phyloP scores from a whole-genome alignment of 2,888 invertebrate species.

The Heliconius aoede region DNA sequence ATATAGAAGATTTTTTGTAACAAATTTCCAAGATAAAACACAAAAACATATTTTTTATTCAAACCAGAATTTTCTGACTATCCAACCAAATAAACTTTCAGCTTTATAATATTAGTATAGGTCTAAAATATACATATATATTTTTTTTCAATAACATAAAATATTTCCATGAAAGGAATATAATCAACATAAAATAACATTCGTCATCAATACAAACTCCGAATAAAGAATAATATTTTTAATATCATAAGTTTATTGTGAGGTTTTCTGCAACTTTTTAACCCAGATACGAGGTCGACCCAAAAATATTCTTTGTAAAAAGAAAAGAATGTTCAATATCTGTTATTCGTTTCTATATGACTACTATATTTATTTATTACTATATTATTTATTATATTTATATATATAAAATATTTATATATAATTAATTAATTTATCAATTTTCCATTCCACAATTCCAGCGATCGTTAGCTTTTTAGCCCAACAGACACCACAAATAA shows the following conservation, averaged over 20 bases:
- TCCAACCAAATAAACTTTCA: neutral
- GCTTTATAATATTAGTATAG: too few species aligned
- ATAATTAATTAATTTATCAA: too few species aligned
- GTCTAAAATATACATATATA: neutral
- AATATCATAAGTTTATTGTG: slow-evolving; percentile 16
- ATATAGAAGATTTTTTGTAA: too few species aligned
- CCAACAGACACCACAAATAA: too few species aligned
- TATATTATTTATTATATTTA: too few species aligned
- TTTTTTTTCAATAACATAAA: neutral
- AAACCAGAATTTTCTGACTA: too few species aligned
- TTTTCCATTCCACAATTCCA: too few species aligned
- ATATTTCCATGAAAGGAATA: neutral
- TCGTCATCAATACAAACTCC: neutral
- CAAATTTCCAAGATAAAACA: too few species aligned
- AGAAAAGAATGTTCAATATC: slow-evolving; percentile 14
- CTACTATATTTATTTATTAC: neutral
- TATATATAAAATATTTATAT: too few species aligned
- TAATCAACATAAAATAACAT: slow-evolving; percentile 8
- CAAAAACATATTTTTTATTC: too few species aligned
- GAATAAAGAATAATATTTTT: slow-evolving; percentile 17
- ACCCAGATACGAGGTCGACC: slow-evolving; percentile 15
- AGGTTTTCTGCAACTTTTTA: slow-evolving; percentile 16
- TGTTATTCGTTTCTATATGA: slow-evolving; percentile 1
- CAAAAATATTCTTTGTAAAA: slow-evolving; percentile 20
- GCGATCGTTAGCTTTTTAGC: too few species aligned